A percentile compares a stretch with the other conserved stretches of the same genome.
phyloP scores from a whole-genome alignment of 2,113 vertebrate species.

The Centrocercus urophasianus region DNA sequence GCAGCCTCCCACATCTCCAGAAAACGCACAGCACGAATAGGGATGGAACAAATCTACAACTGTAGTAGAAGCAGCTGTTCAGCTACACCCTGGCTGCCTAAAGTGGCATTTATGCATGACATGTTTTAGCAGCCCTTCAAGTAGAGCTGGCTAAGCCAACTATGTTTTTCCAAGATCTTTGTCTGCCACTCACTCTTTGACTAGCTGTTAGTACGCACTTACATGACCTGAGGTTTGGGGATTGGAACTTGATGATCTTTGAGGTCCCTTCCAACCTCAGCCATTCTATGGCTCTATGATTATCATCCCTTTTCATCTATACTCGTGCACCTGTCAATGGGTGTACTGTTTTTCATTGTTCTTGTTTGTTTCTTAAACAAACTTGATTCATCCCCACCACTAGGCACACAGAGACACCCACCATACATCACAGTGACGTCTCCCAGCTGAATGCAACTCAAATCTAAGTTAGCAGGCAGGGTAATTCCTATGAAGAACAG shows the following conservation, averaged over 20 bases:
- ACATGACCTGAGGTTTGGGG: neutral
- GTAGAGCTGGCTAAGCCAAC: neutral
- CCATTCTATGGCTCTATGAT: neutral
- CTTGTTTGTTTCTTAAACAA: neutral
- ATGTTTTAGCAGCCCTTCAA: neutral
- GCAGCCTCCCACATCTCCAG: neutral
- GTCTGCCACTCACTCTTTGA: neutral
- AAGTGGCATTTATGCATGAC: neutral
- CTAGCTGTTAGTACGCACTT: neutral
- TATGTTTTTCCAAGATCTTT: neutral
- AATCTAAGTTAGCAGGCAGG: neutral
- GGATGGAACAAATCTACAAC: neutral
- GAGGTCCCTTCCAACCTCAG: too few relatives aligned
- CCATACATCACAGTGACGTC: neutral
- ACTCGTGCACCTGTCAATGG: neutral
- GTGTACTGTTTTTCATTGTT: neutral
- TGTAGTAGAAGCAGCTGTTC: neutral
- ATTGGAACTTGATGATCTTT: too few relatives aligned
- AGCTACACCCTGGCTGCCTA: neutral
- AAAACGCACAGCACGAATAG: neutral
- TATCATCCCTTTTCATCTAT: neutral
- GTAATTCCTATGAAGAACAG: neutral
- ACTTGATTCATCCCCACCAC: neutral
- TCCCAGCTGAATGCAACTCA: neutral
- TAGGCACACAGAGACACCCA: neutral